Evolutionary conservation across 2,888 invertebrate species (phyloP), one percentile per base, ranked within the genome.

Genomic region (Lordiphosa andalusiaca): DNA sequence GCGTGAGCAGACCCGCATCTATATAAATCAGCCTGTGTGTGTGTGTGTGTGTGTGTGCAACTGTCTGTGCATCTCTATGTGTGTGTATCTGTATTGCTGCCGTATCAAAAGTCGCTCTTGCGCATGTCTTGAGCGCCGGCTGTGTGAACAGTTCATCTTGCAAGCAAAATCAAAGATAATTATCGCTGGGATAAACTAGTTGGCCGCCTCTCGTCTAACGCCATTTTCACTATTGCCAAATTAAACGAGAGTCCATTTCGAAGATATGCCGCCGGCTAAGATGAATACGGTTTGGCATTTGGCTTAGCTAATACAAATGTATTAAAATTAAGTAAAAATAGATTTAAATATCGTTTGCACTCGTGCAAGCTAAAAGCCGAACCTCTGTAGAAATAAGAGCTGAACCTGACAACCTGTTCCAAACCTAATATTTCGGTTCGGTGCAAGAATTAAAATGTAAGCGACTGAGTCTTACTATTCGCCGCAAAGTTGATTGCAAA

Each of bases 111-210:
- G 76, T 76, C 78, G 73, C 80, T 80, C 80, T 81, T 81, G 84
- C 84, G 80, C 80, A 81, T 81, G 84, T 71, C 80, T 84, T 82
- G 38, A 61, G 56, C 82, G 75, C 55, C 25, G 84, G 74, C 53
- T 60, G 73, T 19, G 57, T 49, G 44, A 63, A 53, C n/a, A 65
- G 55, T 81, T 71, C 38, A 25, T 6, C 35, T 21, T 12, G 19
- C 13, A 4, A 39, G 6, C 38, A 16, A 9, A 9, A 21, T 33
- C 21, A 21, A 7, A n/a, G n/a, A 6, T 35, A 2, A 21, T 30
- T 35, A 46, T 10, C 40, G 13, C 0, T 5, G 0, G 23, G 3
- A 6, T 0, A 65, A 44, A 78, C 62, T 56, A 6, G 0, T 36
- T 0, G 25, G 30, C 30, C 50, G 36, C 4, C 63, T 71, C 77